phyloP scores from a whole-genome alignment of 2,113 vertebrate genomes.

The Lichenostomus cassidix region DNA sequence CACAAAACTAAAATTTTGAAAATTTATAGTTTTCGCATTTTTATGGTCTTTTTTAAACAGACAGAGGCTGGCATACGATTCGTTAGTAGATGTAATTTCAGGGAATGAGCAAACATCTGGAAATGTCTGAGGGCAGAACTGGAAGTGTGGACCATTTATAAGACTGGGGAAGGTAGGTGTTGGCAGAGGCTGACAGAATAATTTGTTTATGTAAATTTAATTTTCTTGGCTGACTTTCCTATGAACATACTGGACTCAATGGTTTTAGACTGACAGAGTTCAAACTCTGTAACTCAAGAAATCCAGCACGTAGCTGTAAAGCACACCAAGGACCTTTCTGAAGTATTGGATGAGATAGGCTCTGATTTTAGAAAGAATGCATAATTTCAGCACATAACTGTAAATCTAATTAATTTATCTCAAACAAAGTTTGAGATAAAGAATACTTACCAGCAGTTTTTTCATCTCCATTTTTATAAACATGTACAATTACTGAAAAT shows the following conservation, averaged over 20 bases:
- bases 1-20: not conserved
- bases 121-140: not conserved
- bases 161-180: not conserved
- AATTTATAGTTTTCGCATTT: not conserved
- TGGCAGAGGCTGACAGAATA: not conserved
- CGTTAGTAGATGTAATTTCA: not conserved
- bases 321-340: not conserved
- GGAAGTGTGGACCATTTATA: not conserved
- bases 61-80: not conserved
- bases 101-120: not conserved
- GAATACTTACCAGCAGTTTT: not conserved
- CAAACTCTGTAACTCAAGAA: not conserved
- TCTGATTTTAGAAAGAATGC: not conserved
- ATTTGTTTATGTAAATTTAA: not conserved
- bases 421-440: not conserved
- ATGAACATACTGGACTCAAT: not conserved
- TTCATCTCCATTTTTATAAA: not conserved
- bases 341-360: not conserved
- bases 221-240: not conserved
- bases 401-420: not conserved
- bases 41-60: not conserved
- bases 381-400: not conserved
- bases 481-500: not conserved
- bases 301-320: not conserved
- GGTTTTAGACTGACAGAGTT: not conserved